Base-by-base conservation (phyloP, 2,113 vertebrate genomes). In the Chrysochloris asiatica region DNA sequence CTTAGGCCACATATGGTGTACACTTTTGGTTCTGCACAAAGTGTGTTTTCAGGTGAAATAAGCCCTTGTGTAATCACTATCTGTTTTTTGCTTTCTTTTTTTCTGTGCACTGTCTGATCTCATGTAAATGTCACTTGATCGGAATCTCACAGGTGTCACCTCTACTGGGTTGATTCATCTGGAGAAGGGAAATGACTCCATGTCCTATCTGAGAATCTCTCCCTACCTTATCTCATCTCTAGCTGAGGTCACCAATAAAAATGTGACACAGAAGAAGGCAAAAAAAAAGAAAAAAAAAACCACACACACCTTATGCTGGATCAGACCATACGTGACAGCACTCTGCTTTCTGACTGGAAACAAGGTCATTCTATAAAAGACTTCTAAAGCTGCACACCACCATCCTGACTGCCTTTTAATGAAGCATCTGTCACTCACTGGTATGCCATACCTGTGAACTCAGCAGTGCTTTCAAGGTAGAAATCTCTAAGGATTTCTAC, bases 311-410 rank as follows among this genome's bases (percentile, higher is more conserved):
- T 47, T 63, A 69, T 50, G 72, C 38, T 80, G 36, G 33, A 59
- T 65, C 22, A 17, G 56, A 56, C 17, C 38, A 56, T 22, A 71
- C 22, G 54, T 10, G 28, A 33, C 2, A 45, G 17, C 12, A 50
- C 72, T 92, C 43, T 85, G 21, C 54, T 59, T 80, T 88, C 91
- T 38, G 28, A 85, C 4, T 82, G 33, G 7, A 59, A 89, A 52
- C 41, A 52, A 77, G 22, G 56, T 54, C 17, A 45, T 16, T 94
- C 82, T 65, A 12, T 47, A 59, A 80, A 81, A 79, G 72, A 43
- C 21, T 36, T 1, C 38, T 36, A 13, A 16, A 48, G 5, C 24
- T 22, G 4, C 72, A 30, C 16, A 11, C 13, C n/a, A 65, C 10
- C n/a, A 11, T 50, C n/a, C 7, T 50, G 69, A 48, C 0, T 38